These are phyloP conservation scores for Dryobotodes eremita DNA, from an alignment of 2,888 invertebrate genomes.

Conservation along the genomic window DNA sequence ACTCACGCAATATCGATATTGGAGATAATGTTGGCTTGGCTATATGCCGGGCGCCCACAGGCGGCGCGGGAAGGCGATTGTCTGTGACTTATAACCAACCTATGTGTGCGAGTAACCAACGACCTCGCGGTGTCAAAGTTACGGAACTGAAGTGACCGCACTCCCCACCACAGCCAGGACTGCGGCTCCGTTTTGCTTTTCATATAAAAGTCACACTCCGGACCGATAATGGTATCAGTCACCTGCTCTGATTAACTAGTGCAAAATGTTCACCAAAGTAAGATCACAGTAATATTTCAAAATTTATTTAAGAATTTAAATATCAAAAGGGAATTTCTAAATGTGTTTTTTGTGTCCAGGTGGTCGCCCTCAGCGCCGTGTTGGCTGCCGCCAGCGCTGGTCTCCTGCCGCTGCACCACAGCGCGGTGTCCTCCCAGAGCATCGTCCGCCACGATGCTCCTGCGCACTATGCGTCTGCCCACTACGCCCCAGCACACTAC, in stretches of 20 bases:
- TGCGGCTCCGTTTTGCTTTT: constrained; percentile 88
- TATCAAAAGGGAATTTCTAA: constrained; percentile 25
- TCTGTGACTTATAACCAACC: constrained; percentile 78
- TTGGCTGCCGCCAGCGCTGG: constrained; percentile 90
- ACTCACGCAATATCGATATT: constrained; percentile 73
- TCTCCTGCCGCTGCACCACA: constrained; percentile 86
- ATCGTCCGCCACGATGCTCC: constrained; percentile 87
- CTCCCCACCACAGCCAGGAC: constrained; percentile 85
- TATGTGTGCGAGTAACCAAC: constrained; percentile 80
- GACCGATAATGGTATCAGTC: constrained; percentile 89
- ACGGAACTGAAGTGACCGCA: constrained; percentile 89
- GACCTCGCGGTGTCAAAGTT: constrained; percentile 91
- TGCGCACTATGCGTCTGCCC: constrained; percentile 81
- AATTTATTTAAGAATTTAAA: constrained; percentile 31
- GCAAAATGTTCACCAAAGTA: constrained; percentile 91
- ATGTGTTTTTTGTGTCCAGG: constrained; percentile 71
- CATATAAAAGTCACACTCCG: constrained; percentile 89
- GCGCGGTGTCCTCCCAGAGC: constrained; percentile 89
- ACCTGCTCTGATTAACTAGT: constrained; percentile 88
- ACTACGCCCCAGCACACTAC: constrained; percentile 79
- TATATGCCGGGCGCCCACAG: constrained; percentile 62
- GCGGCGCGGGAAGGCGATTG: constrained; percentile 73
- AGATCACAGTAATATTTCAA: constrained; percentile 70
- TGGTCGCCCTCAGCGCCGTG: constrained; percentile 87
- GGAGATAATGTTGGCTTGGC: constrained; percentile 65